phyloP scores from a whole-genome alignment of 1,140 invertebrate species.

The Drosophila cardini region DNA sequence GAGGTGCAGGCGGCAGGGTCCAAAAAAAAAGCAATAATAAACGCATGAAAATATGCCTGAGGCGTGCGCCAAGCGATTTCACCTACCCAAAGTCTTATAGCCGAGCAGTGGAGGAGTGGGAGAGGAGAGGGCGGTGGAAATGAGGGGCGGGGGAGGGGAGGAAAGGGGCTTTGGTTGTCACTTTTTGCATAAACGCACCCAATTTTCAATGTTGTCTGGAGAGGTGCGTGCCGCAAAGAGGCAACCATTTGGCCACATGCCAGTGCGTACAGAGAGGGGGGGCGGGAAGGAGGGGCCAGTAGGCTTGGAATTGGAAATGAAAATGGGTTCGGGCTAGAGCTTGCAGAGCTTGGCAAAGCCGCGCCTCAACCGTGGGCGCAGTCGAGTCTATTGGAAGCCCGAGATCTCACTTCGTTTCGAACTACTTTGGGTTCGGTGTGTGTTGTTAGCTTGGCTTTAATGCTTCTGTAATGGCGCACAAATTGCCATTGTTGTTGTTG shows the following conservation, averaged over 20 bases:
- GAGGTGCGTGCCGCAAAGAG: slow-evolving; percentile 40
- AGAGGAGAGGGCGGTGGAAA: background rate
- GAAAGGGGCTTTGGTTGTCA: slow-evolving; percentile 4
- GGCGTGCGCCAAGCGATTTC: slow-evolving; percentile 80
- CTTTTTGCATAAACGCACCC: slow-evolving; percentile 80
- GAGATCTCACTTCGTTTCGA: background rate
- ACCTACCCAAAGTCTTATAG: slow-evolving; percentile 33
- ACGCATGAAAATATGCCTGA: slow-evolving; percentile 79
- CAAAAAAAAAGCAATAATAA: slow-evolving; percentile 70
- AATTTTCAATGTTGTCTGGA: slow-evolving; percentile 66
- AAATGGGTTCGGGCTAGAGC: slow-evolving; percentile 40
- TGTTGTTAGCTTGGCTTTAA: slow-evolving; percentile 54
- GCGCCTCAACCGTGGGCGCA: slow-evolving; percentile 52
- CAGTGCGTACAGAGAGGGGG: slow-evolving; percentile 56
- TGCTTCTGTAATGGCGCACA: slow-evolving; percentile 75
- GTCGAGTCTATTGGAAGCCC: slow-evolving; percentile 58
- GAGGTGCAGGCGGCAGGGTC: slow-evolving; percentile 38
- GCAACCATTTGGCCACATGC: slow-evolving; percentile 43
- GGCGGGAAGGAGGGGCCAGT: background rate
- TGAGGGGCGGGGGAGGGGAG: background rate
- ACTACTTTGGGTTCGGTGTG: slow-evolving; percentile 28
- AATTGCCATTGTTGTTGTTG: slow-evolving; percentile 63
- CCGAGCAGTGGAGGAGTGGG: background rate
- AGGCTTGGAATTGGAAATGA: slow-evolving; percentile 38
- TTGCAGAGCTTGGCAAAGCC: slow-evolving; percentile 48